Percentiles rank a stretch among this genome's conserved stretches.
Evolutionary conservation across 2,797 vertebrate species (phyloP).

Genomic region (Sebastes nivosus): DNA sequence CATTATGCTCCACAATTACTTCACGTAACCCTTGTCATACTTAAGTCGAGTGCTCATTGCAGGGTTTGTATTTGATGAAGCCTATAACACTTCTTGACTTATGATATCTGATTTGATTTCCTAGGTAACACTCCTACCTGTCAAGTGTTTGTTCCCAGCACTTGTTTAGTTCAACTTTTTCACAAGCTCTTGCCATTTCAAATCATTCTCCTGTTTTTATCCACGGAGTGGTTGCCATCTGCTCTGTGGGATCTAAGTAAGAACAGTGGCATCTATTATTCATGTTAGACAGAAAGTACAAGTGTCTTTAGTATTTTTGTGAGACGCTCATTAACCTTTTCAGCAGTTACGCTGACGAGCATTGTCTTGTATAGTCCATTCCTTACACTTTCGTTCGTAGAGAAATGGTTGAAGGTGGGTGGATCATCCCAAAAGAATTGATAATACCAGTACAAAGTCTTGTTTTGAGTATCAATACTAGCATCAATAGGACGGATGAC

Average conservation of each 20-base stretch:
- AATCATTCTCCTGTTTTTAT: not conserved
- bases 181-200: not conserved
- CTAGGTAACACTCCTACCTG: not conserved
- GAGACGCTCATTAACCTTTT: not conserved
- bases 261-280: not conserved
- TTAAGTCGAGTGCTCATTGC: not conserved
- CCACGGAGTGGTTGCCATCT: not conserved
- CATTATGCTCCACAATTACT: not conserved
- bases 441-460: not conserved
- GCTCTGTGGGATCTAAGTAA: not conserved
- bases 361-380: not conserved
- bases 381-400: not conserved
- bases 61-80: not conserved
- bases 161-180: not conserved
- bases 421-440: too few species aligned
- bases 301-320: not conserved
- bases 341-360: not conserved
- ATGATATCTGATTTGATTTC: not conserved
- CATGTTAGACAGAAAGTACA: not conserved
- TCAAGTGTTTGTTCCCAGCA: not conserved
- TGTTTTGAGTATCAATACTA: not conserved
- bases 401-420: too few species aligned
- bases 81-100: not conserved
- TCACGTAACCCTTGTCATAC: not conserved
- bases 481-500: not conserved